Evolutionary conservation across 2,888 invertebrate species (phyloP).

Genomic region (Lepas anatifera): DNA sequence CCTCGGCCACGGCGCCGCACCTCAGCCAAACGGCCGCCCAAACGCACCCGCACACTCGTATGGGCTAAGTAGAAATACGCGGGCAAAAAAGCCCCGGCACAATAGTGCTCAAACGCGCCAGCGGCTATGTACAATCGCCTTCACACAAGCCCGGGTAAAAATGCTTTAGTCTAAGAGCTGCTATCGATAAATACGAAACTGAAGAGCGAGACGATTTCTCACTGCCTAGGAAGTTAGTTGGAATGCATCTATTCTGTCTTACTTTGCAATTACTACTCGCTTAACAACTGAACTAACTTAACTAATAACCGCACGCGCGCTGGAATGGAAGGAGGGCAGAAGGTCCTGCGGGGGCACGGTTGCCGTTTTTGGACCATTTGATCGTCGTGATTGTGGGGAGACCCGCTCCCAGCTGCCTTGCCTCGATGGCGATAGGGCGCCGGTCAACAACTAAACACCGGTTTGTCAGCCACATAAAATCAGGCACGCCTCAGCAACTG

Average conservation of each 20-base stretch:
- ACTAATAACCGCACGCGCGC: neutral
- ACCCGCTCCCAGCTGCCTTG: neutral
- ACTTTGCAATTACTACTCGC: neutral
- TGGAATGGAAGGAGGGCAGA: neutral
- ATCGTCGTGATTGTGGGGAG: neutral
- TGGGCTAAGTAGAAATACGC: constrained; percentile 1
- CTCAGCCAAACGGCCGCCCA: no score
- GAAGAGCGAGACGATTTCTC: neutral
- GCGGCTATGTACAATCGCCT: neutral
- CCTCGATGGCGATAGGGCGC: no score
- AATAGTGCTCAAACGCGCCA: neutral
- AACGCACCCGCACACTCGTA: neutral
- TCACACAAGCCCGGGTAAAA: neutral
- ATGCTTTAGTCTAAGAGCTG: neutral
- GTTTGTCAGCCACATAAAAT: no score
- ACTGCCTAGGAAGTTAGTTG: neutral
- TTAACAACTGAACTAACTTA: neutral
- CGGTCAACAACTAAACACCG: no score
- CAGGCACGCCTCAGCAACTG: no score
- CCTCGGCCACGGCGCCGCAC: no score
- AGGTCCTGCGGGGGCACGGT: no score
- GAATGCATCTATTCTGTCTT: neutral
- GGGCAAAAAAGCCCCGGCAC: neutral
- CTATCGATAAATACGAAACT: neutral
- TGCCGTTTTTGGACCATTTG: neutral